A percentile compares a stretch with the other conserved stretches of the same genome.
Conservation (phyloP, 2,888 invertebrate genomes). For the Lysandra bellargus region DNA sequence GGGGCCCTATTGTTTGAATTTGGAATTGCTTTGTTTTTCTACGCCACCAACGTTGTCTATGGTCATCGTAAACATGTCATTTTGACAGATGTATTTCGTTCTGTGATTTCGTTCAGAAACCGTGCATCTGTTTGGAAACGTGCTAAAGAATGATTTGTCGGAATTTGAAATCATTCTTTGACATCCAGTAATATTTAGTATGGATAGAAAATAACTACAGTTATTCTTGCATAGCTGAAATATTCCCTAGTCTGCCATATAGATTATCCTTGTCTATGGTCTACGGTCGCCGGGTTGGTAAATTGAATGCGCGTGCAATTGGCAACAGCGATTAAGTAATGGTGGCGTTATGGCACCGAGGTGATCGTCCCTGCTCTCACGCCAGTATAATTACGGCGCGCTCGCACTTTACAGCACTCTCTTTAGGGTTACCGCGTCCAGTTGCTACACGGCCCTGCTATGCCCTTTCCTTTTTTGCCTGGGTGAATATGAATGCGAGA, state of each 20-base stretch:
- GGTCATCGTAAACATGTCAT: slow-evolving; percentile 41
- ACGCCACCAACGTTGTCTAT: slow-evolving; percentile 61
- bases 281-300: slow-evolving; percentile 33
- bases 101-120: slow-evolving; percentile 27
- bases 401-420: slow-evolving; percentile 32
- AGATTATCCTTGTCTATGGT: neutral
- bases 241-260: neutral
- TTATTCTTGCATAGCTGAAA: neutral
- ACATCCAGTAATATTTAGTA: neutral
- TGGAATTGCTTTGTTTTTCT: slow-evolving; percentile 43
- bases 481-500: neutral
- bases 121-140: slow-evolving; percentile 29
- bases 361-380: slow-evolving; percentile 70
- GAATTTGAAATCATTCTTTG: neutral
- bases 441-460: neutral
- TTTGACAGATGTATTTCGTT: slow-evolving; percentile 33
- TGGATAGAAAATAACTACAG: neutral
- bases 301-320: slow-evolving; percentile 47
- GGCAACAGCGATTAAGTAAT: slow-evolving; percentile 52
- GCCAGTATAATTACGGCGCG: slow-evolving; percentile 57
- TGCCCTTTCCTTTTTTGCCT: neutral
- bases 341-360: slow-evolving; percentile 57
- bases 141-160: slow-evolving; percentile 8
- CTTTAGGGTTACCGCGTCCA: neutral
- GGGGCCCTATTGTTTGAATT: slow-evolving; percentile 54